These are phyloP conservation scores for Phyllotreta cruciferae DNA, from an alignment of 2,888 invertebrate genomes.

Conservation along the genomic window DNA sequence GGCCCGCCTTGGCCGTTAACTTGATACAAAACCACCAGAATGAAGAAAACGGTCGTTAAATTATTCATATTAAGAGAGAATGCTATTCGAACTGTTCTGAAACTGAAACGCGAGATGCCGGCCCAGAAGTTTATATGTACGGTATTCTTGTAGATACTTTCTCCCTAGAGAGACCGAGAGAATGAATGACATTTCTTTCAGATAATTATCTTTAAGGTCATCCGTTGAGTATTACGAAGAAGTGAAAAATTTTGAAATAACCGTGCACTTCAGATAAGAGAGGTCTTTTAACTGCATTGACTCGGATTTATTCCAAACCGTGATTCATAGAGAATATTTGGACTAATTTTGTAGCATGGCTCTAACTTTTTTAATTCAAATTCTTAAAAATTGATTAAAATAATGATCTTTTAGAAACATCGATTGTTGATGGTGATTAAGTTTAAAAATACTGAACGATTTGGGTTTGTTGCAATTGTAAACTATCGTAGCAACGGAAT, in stretches of 20 bases:
- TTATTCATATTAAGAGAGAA: constrained; percentile 7
- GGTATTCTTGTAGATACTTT: background rate
- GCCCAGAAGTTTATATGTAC: constrained; percentile 8
- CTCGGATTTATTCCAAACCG: background rate
- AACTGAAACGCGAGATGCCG: background rate
- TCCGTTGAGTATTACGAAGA: background rate
- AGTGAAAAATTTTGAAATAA: background rate
- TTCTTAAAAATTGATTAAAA: too few relatives aligned
- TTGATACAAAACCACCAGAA: background rate
- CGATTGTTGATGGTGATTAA: too few relatives aligned
- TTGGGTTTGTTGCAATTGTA: too few relatives aligned
- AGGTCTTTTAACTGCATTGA: background rate
- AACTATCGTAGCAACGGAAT: too few relatives aligned
- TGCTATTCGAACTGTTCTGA: constrained; percentile 3
- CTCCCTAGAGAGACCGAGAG: constrained; percentile 4
- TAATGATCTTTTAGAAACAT: too few relatives aligned
- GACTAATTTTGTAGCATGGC: too few relatives aligned
- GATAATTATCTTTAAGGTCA: constrained; percentile 11
- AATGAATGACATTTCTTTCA: constrained; percentile 10
- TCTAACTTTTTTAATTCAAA: too few relatives aligned
- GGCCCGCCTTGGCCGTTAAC: constrained; percentile 37
- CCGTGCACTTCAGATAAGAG: constrained; percentile 17
- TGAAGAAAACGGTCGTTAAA: background rate
- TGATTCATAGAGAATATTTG: too few relatives aligned
- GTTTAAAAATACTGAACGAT: too few relatives aligned